phyloP scores from a whole-genome alignment of 1,140 invertebrate genomes.

The Aphis craccivora region DNA sequence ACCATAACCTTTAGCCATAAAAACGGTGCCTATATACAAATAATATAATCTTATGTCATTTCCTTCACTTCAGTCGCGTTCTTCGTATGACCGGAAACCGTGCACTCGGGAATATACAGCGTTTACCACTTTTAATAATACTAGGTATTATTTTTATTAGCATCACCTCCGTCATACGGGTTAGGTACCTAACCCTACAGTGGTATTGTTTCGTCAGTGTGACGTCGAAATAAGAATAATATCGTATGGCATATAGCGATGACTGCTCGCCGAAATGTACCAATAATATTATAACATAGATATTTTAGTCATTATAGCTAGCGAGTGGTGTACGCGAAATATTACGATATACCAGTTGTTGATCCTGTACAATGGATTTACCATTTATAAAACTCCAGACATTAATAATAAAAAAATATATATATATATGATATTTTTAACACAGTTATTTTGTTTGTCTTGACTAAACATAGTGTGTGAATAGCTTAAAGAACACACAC shows the following conservation, averaged over 20 bases:
- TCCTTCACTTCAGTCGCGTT: not conserved
- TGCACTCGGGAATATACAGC: not conserved
- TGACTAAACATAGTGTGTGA: too few relatives aligned
- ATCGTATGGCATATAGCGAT: too few relatives aligned
- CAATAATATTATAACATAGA: not conserved
- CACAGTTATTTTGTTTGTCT: too few relatives aligned
- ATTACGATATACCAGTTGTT: too few relatives aligned
- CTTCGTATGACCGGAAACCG: not conserved
- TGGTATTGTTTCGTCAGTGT: not conserved
- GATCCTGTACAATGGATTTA: too few relatives aligned
- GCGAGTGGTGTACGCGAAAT: too few relatives aligned
- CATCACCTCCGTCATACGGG: too few relatives aligned
- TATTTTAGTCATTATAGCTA: not conserved
- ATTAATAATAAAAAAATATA: too few relatives aligned
- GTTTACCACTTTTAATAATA: not conserved
- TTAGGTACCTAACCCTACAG: not conserved
- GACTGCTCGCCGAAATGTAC: not conserved
- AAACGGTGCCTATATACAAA: not conserved
- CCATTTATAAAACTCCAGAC: too few relatives aligned
- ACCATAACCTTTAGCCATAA: not conserved
- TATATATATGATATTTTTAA: too few relatives aligned
- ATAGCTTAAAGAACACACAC: too few relatives aligned
- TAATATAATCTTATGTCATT: not conserved
- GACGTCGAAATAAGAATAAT: not conserved
- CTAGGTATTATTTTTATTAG: slow-evolving; percentile 2